phyloP scores from a whole-genome alignment of 2,797 vertebrate genomes.

The Myotis pilosus region DNA sequence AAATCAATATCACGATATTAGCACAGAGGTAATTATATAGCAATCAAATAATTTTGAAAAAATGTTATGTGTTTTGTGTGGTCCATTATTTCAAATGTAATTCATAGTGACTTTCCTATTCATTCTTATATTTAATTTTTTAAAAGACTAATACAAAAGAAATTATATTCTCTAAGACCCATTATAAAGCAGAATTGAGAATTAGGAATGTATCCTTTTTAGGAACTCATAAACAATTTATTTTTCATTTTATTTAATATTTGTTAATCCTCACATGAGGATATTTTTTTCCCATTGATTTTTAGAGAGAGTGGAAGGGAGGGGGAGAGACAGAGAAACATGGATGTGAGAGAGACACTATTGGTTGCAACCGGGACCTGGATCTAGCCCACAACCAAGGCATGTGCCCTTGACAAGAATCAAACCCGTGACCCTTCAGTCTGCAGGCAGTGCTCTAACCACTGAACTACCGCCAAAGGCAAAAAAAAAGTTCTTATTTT shows the following conservation, averaged over 20 bases:
- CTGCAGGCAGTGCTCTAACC: no score
- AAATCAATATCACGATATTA: constrained; percentile 86
- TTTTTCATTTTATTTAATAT: background rate
- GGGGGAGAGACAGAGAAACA: background rate
- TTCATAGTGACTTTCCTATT: constrained; percentile 9
- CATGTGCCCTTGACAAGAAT: background rate
- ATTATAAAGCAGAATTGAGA: constrained; percentile 18
- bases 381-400: background rate
- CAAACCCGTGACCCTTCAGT: no score
- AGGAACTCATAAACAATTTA: background rate
- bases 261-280: background rate
- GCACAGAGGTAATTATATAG: constrained; percentile 87
- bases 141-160: constrained; percentile 4
- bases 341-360: background rate
- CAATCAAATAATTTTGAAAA: constrained; percentile 28
- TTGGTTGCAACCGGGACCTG: background rate
- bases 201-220: constrained; percentile 17
- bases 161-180: constrained; percentile 33
- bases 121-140: background rate
- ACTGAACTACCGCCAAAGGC: no score
- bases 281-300: background rate
- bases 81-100: constrained; percentile 17
- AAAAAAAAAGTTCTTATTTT: no score
- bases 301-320: background rate
- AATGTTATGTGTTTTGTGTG: constrained; percentile 1